These are phyloP conservation scores for Callyntrura guangdongensis DNA, from an alignment of 2,888 invertebrate species.

Conservation along the genomic window DNA sequence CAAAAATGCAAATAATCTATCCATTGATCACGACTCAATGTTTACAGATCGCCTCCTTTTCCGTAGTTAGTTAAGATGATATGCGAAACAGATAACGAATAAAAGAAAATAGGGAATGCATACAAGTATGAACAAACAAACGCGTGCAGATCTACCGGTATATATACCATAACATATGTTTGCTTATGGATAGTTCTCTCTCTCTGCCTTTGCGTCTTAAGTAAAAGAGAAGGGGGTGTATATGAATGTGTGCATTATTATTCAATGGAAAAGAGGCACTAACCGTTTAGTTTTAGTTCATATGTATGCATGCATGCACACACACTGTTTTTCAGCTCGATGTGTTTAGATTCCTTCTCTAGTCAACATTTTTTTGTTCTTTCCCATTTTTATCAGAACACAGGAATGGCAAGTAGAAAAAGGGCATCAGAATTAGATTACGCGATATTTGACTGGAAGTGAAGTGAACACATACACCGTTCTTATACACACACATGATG, in stretches of 20 bases:
- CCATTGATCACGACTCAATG: constrained; percentile 73
- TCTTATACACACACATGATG: neutral
- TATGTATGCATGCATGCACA: constrained; percentile 68
- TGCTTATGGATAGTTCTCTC: neutral
- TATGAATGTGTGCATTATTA: constrained; percentile 22
- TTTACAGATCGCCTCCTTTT: constrained; percentile 71
- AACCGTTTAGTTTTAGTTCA: constrained; percentile 71
- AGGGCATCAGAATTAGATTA: constrained; percentile 74
- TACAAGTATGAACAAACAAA: neutral
- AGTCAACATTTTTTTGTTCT: constrained; percentile 38
- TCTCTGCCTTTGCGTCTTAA: constrained; percentile 19
- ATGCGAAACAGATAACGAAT: constrained; percentile 29
- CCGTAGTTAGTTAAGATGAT: constrained; percentile 46
- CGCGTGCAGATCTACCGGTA: neutral
- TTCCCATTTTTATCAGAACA: constrained; percentile 62
- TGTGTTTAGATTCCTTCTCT: constrained; percentile 52
- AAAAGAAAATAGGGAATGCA: constrained; percentile 19
- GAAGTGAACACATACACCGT: neutral
- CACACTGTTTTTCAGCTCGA: constrained; percentile 47
- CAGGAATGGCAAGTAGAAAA: constrained; percentile 30
- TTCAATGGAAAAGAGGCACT: constrained; percentile 58
- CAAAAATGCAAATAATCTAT: constrained; percentile 77
- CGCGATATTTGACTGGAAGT: constrained; percentile 32
- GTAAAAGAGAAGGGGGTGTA: constrained; percentile 34
- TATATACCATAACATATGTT: constrained; percentile 42